Evolutionary conservation across 2,888 invertebrate species (phyloP), one percentile per base, ranked within the genome.

Genomic region (Orthonychiurus folsomi): DNA sequence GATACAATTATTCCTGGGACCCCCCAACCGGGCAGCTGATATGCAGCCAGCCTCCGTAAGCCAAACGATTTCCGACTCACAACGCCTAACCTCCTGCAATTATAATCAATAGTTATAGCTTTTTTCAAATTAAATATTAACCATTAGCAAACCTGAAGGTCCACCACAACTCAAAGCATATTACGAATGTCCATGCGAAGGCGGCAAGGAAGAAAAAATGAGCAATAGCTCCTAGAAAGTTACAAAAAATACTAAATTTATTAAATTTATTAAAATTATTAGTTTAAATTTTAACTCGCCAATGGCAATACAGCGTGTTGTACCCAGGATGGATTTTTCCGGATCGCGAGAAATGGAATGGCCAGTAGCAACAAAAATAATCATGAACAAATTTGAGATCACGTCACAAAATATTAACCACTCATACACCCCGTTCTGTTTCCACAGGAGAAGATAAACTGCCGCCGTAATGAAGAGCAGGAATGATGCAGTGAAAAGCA

Each of bases 121-220:
- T 23, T 21, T 52, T 52, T 52, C n/a, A 48, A 15, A 15, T 48
- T 48, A 12, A n/a, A 12, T n/a, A 12, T 15, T 15, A 12, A n/a
- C 15, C n/a, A 12, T 12, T n/a, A 48, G 12, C 52, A 5, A 12
- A 68, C 66, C 66, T 52, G 58, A 69, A 69, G 23, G 65, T 69
- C 37, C 64, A 61, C 62, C 66, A 69, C 1, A 69, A 60, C 47
- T 69, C 69, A 54, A 59, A 65, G 12, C 66, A 65, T 65, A 69
- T 69, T 2, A 67, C 65, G 1, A 66, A 65, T 2, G 63, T 37
- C 69, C 69, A 69, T 1, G 65, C 57, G 60, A 69, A 69, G 1
- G 66, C 61, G 25, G 66, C 28, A 28, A 69, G 56, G 57, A 65
- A 67, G 58, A 67, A 69, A 53, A 67, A 69, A 50, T 69, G 66